Base-by-base conservation (phyloP, 1,140 invertebrate species). In the Lepidurus arcticus region DNA sequence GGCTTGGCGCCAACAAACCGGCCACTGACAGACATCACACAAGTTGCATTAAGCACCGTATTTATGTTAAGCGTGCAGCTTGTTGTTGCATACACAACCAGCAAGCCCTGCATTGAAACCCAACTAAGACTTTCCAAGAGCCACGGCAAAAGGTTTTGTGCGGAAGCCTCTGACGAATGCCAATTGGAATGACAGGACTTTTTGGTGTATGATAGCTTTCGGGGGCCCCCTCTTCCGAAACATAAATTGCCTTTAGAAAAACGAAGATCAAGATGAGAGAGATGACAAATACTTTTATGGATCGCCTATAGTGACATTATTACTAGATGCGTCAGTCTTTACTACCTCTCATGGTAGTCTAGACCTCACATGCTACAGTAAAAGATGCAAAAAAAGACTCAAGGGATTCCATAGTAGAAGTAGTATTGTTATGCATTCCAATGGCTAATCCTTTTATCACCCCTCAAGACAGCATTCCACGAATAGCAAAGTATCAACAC, bases 41-140 rank as follows among this genome's bases (percentile, higher is more conserved):
- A 65, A 65, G 53, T 65, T 65, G 53, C 53, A 65, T 65, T 65
- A 65, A 65, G 53, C 53, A 65, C 21, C 53, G n/a, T 65, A 65
- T 65, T 65, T 65, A 65, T 65, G 53, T 65, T 65, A 65, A 65
- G 53, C 53, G 53, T 65, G 53, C 53, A 65, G 53, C 53, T 65
- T 65, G 53, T 65, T 65, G 53, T 65, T 65, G 53, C 16, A 65
- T 65, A 65, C 53, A 21, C 53, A 65, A 65, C 53, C 53, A 65
- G 53, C 53, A 65, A 65, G 21, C 5, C 53, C 53, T 13, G 53
- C 53, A 65, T 21, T 65, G 53, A 65, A 65, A 65, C 8, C 53
- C 21, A n/a, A 65, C 16, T 21, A n/a, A 16, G 53, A 65, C 53
- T 65, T 34, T n/a, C 53, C 16, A 65, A 65, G 21, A 65, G 53